Conservation (phyloP, 2,113 vertebrate species). For the Hystrix brachyura region DNA sequence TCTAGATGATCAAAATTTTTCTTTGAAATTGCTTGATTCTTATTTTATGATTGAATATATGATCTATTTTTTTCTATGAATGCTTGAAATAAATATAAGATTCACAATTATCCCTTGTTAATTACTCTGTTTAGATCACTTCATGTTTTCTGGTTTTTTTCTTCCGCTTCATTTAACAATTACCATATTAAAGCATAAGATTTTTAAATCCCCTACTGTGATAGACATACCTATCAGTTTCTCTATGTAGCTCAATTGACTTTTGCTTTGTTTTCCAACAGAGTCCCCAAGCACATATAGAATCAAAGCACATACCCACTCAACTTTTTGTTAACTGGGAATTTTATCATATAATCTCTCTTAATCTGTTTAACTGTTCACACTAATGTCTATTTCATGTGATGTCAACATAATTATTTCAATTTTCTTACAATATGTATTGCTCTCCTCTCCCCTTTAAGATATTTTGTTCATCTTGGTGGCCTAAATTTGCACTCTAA, state of each 20-base stretch:
- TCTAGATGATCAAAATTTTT: not conserved
- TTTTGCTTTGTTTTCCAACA: not conserved
- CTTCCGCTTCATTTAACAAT: not conserved
- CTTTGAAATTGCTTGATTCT: not conserved
- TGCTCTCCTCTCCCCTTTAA: not conserved
- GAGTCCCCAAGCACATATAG: not conserved
- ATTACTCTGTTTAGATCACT: not conserved
- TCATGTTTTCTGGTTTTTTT: not conserved
- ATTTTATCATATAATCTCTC: not conserved
- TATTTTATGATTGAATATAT: not conserved
- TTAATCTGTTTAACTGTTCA: slow-evolving; percentile 31
- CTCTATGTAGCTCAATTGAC: not conserved
- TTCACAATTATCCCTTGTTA: not conserved
- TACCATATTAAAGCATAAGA: not conserved
- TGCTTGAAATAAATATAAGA: not conserved
- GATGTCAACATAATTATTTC: not conserved
- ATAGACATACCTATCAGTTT: not conserved
- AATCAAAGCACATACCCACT: not conserved
- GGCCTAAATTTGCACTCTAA: not conserved
- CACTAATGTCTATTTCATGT: not conserved
- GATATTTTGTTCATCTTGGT: not conserved
- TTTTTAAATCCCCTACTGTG: not conserved
- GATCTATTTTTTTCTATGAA: not conserved
- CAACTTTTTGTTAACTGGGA: not conserved
- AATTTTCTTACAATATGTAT: slow-evolving; percentile 8